Evolutionary conservation across 2,797 vertebrate genomes (phyloP), one percentile per base, ranked within the genome.

Genomic region (Pseudomugil gertrudae): DNA sequence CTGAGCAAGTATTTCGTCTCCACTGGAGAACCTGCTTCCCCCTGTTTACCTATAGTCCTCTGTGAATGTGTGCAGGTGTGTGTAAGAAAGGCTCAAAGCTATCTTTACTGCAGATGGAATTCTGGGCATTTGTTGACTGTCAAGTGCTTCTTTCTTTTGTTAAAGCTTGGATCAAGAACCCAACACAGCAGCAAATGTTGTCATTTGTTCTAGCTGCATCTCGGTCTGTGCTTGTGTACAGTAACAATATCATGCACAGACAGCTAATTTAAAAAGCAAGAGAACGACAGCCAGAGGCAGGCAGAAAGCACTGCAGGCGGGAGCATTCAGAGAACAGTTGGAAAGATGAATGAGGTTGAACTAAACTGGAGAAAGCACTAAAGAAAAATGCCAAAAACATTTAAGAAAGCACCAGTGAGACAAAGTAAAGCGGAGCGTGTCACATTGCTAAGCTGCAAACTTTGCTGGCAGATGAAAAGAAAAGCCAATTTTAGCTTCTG

Each of bases 401-500:
- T 80, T 56, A 60, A 40, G 63, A 55, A 68, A 60, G 63, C 59
- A 61, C 63, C 58, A 61, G n/a, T 2, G 51, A 73, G 23, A 78
- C 59, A 53, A 66, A 61, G 47, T 17, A 63, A 56, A 65, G 61
- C 19, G 17, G 48, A 54, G 59, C 32, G 36, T 65, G 74, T 65
- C 13, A 26, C 54, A 63, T 45, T 69, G 63, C 60, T 43, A 29
- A 40, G n/a, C 40, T 57, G 30, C n/a, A 71, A 69, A 79, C 19
- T 70, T 61, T 35, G 72, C 32, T 21, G 35, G 45, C 27, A 33
- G 32, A 64, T 64, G 72, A 76, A 84, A 43, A 77, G 74, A 85
- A 60, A 83, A 58, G 50, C 76, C 74, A 76, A 76, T 76, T 91
- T 89, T 87, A 87, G 84, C 81, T 66, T 65, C 40, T 62, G 81